Evolutionary conservation across 2,888 invertebrate genomes (phyloP), one percentile per base, ranked within the genome.

Genomic region (Rhagonycha fulva): DNA sequence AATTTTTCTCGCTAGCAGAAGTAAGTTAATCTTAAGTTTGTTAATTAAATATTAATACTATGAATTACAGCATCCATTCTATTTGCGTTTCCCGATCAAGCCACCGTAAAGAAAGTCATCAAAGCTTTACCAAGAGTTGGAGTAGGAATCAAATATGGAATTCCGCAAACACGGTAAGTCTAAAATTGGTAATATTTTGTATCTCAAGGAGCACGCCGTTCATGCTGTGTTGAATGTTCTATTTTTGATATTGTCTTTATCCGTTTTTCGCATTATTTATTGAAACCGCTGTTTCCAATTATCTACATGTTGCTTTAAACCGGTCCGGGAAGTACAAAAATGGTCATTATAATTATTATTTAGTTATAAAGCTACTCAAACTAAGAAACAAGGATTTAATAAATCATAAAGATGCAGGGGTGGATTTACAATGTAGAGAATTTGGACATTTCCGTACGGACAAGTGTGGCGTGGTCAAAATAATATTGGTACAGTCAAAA

Each of bases 71-170:
- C 98, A 71, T 99, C 99, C 75, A 97, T 99, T 87, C 95, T 99
- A 93, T 98, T 99, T 91, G 97, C 98, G 81, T 98, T 99, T 89
- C 95, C 96, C 82, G 98, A 99, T 89, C 98, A 98, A 89, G 93
- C 94, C 81, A 98, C 98, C 68, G 98, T 99, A 85, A 98, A 98
- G 90, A 97, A 98, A 89, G 98, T 99, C 83, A 98, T 99, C 89
- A 98, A 98, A 88, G 97, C 97, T 3, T 90, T 99, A 83, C 99
- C 99, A 0, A 91, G 98, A 76, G 98, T 99, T 79, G 99, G 99
- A 10, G 98, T 99, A 70, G 99, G 99, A 85, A 98, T 99, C 89
- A 99, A 99, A 89, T 99, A 99, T 88, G 99, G 99, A 84, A 97
- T 99, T 85, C 97, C 98, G 71, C 99, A 99, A 90, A 98, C 98